Evolutionary conservation across 2,888 invertebrate genomes (phyloP).

Genomic region (Onthophagus sagittarius): DNA sequence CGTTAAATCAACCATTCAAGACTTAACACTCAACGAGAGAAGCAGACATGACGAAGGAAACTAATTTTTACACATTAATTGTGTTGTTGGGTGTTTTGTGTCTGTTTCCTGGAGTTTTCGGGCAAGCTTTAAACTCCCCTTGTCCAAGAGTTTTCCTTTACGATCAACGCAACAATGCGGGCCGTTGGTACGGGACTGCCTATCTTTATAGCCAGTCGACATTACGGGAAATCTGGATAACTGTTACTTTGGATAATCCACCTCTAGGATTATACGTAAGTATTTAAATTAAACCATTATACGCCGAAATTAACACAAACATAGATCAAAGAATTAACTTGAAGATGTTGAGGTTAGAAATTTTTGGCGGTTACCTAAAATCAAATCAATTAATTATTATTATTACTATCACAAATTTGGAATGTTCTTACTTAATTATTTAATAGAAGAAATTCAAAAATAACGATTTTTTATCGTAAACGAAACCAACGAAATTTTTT

Average conservation of each 20-base stretch:
- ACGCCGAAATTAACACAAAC: too few relatives aligned
- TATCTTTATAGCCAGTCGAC: conserved; percentile 54
- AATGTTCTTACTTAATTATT: too few relatives aligned
- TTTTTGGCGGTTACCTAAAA: too few relatives aligned
- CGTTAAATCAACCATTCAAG: neutral
- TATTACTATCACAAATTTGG: too few relatives aligned
- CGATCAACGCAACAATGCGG: conserved; percentile 51
- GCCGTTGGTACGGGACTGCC: conserved; percentile 60
- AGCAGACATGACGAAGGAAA: neutral
- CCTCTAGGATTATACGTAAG: conserved; percentile 20
- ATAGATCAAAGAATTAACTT: too few relatives aligned
- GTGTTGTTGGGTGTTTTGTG: neutral
- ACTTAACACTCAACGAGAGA: neutral
- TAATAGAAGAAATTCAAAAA: too few relatives aligned
- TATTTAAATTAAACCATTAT: neutral
- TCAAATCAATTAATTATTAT: too few relatives aligned
- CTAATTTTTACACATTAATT: neutral
- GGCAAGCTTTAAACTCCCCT: conserved; percentile 42
- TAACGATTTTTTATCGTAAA: too few relatives aligned
- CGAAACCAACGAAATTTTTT: too few relatives aligned
- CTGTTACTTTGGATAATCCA: conserved; percentile 53
- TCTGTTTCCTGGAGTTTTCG: neutral
- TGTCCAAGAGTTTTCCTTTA: conserved; percentile 61
- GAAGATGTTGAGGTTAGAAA: too few relatives aligned
- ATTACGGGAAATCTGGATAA: conserved; percentile 57